Conservation (phyloP, 2,797 vertebrate genomes). For the Falco biarmicus region DNA sequence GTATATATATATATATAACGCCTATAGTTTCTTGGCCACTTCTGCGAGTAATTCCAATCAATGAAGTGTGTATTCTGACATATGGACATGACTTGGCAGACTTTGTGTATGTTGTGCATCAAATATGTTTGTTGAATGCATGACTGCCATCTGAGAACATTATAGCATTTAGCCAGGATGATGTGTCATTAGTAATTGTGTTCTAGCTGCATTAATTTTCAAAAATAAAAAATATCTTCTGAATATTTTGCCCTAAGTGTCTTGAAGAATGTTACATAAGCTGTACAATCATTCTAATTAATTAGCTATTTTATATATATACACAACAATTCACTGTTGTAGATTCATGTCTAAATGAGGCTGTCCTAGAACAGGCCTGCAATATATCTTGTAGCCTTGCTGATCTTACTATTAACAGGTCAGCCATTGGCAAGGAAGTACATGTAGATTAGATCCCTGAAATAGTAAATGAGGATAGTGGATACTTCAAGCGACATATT, state of each 20-base stretch:
- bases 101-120: not conserved
- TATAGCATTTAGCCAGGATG: not conserved
- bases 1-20: not conserved
- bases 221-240: not conserved
- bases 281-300: not conserved
- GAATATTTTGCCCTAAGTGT: not conserved
- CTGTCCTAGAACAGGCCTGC: not conserved
- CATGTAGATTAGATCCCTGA: not conserved
- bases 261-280: not conserved
- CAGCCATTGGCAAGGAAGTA: not conserved
- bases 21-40: not conserved
- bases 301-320: not conserved
- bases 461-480: not conserved
- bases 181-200: fast-evolving
- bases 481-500: not conserved
- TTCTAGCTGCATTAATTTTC: not conserved
- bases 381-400: constrained; percentile 9
- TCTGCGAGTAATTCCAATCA: not conserved
- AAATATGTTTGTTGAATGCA: not conserved
- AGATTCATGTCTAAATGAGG: not conserved
- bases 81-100: not conserved
- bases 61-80: not conserved
- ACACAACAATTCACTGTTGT: not conserved
- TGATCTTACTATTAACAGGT: not conserved
- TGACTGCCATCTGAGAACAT: not conserved